Percentiles rank a stretch among this genome's conserved stretches.
Conservation (phyloP, 2,888 invertebrate species). For the Monochamus alternatus region DNA sequence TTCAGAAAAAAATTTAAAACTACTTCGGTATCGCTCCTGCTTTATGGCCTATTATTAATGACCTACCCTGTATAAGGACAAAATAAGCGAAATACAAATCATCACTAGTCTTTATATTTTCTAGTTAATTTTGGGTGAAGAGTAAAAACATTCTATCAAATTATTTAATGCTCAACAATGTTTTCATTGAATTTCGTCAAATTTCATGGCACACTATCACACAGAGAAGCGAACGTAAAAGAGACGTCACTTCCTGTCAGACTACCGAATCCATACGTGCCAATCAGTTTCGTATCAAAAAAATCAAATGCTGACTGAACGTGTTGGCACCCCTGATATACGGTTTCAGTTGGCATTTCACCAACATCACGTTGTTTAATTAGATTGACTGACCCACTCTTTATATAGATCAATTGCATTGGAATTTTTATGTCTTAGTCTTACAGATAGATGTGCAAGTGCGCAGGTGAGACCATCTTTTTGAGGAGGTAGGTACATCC, state of each 20-base stretch:
- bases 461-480: slow-evolving; percentile 24
- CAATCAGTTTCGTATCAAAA: background rate
- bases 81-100: too few relatives aligned
- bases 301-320: slow-evolving; percentile 4
- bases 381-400: slow-evolving; percentile 70
- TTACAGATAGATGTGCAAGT: slow-evolving; percentile 32
- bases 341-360: slow-evolving; percentile 63
- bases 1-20: too few relatives aligned
- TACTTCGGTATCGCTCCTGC: too few relatives aligned
- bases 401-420: slow-evolving; percentile 70
- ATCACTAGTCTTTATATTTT: too few relatives aligned
- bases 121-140: too few relatives aligned
- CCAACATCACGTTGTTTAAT: slow-evolving; percentile 71
- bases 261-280: background rate
- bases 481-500: slow-evolving; percentile 11
- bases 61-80: too few relatives aligned
- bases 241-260: background rate
- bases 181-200: too few relatives aligned
- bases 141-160: too few relatives aligned
- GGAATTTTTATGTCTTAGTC: slow-evolving; percentile 53
- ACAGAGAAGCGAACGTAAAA: too few relatives aligned
- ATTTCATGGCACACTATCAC: too few relatives aligned
- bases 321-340: slow-evolving; percentile 32
- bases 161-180: too few relatives aligned
- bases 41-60: too few relatives aligned